Evolutionary conservation across 1,140 invertebrate species (phyloP).

Genomic region (Drosophila rhopaloa): DNA sequence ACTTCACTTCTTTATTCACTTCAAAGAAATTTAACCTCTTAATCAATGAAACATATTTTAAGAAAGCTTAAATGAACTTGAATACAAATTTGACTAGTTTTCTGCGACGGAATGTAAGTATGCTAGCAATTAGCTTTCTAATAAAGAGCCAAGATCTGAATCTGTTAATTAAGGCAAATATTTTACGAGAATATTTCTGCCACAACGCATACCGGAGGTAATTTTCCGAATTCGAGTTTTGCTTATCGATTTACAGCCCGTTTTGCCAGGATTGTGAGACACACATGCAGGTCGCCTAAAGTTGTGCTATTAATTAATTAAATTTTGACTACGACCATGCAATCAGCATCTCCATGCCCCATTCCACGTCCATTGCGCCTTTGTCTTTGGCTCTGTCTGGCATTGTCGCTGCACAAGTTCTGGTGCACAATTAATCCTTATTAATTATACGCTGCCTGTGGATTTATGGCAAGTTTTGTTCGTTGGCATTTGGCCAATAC

Average conservation of each 20-base stretch:
- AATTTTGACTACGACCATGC: slow-evolving; percentile 62
- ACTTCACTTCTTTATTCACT: not conserved
- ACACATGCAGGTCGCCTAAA: slow-evolving; percentile 47
- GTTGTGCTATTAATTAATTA: slow-evolving; percentile 82
- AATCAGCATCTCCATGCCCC: slow-evolving; percentile 10
- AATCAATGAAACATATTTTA: not conserved
- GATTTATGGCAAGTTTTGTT: slow-evolving; percentile 79
- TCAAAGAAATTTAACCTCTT: not conserved
- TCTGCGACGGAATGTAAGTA: slow-evolving; percentile 8
- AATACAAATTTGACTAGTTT: slow-evolving; percentile 7
- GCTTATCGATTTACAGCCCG: slow-evolving; percentile 46
- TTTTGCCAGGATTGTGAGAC: slow-evolving; percentile 32
- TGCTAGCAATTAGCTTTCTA: slow-evolving; percentile 38
- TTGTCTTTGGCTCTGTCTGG: slow-evolving; percentile 33
- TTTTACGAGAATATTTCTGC: slow-evolving; percentile 42
- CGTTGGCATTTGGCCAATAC: slow-evolving; percentile 70
- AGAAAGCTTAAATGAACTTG: not conserved
- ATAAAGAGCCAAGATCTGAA: slow-evolving; percentile 44
- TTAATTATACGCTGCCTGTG: slow-evolving; percentile 78
- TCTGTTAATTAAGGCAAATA: slow-evolving; percentile 55
- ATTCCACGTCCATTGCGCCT: slow-evolving; percentile 4
- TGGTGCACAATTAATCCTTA: slow-evolving; percentile 80
- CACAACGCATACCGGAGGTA: slow-evolving; percentile 27
- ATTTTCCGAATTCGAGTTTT: slow-evolving; percentile 36
- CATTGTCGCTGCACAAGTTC: slow-evolving; percentile 61